Base-by-base conservation (phyloP, 2,888 invertebrate genomes). In the Tetanocera ferruginea region DNA sequence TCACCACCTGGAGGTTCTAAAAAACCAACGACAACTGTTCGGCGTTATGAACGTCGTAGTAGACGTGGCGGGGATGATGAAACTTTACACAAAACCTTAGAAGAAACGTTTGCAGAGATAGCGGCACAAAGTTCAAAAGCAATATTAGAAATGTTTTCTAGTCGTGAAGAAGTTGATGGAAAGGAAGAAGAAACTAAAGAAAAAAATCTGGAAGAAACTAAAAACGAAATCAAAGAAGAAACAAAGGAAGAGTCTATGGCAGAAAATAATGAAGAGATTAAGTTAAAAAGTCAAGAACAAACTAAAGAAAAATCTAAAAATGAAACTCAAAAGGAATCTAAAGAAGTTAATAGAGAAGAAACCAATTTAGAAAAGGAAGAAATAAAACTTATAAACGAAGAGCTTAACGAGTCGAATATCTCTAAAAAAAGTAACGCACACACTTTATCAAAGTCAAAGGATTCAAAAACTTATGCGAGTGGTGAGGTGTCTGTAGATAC, bases 71-170 rank as follows among this genome's bases (percentile, higher is more conserved):
- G 78, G 0, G 79, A 78, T 6, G 81, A 80, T 6, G 80, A 80
- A 3, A 43, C 72, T 17, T 43, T 67, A 11, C 79, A 81, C 66
- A 83, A 82, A 80, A 83, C 83, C 0, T 74, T 83, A 28, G 83
- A 83, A 72, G 83, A 83, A 78, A 83, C 83, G 1, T 83, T 83
- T 80, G 83, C 83, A 6, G 83, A 83, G 77, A 83, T 83, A 66
- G 81, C 83, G 3, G 83, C 81, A 14, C 77, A 81, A 69, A 83
- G 83, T 57, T 81, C 81, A 3, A 81, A 82, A 70, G 82, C 79
- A 3, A 81, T 83, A 28, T 76, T 83, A 69, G 81, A 75, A 60
- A 66, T 69, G 69, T 37, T 79, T 17, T 78, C 79, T 17, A 72
- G 4, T 37, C 23, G 55, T 14, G 78, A 81, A 49, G 67, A 78